These are phyloP conservation scores for Ornithoptera alexandrae DNA, from an alignment of 2,888 invertebrate genomes.

Conservation along the genomic window DNA sequence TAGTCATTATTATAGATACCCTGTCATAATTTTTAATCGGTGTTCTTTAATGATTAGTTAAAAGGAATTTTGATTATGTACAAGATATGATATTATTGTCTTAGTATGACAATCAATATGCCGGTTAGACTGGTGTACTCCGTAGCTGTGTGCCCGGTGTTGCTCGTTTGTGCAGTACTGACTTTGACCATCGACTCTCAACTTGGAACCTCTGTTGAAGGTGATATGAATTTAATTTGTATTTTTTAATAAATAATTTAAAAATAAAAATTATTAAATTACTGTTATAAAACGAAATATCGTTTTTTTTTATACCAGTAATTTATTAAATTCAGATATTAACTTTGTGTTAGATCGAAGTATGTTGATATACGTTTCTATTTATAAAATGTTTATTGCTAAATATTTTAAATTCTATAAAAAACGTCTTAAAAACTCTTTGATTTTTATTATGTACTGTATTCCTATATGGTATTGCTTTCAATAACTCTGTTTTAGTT, in stretches of 20 bases:
- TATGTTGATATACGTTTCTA: neutral
- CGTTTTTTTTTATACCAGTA: neutral
- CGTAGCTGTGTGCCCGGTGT: slow-evolving; percentile 62
- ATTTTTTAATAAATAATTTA: neutral
- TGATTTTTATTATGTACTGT: too few relatives aligned
- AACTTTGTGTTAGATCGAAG: neutral
- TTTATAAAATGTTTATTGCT: too few relatives aligned
- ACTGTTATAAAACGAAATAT: too few relatives aligned
- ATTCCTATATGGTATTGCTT: too few relatives aligned
- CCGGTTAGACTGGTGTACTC: slow-evolving; percentile 61
- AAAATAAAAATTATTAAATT: too few relatives aligned
- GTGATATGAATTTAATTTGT: slow-evolving; percentile 43
- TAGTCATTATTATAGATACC: neutral
- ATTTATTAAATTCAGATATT: neutral
- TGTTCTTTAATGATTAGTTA: neutral
- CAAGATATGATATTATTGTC: slow-evolving; percentile 24
- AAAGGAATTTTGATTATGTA: neutral
- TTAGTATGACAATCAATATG: slow-evolving; percentile 37
- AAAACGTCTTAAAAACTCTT: too few relatives aligned
- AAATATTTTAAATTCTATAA: too few relatives aligned
- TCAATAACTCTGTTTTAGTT: too few relatives aligned
- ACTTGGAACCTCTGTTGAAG: slow-evolving; percentile 72
- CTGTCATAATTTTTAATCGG: neutral
- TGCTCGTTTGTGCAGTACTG: slow-evolving; percentile 62
- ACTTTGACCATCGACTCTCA: slow-evolving; percentile 71